Conservation (phyloP, 2,797 vertebrate species). For the Cottoperca gobio region DNA sequence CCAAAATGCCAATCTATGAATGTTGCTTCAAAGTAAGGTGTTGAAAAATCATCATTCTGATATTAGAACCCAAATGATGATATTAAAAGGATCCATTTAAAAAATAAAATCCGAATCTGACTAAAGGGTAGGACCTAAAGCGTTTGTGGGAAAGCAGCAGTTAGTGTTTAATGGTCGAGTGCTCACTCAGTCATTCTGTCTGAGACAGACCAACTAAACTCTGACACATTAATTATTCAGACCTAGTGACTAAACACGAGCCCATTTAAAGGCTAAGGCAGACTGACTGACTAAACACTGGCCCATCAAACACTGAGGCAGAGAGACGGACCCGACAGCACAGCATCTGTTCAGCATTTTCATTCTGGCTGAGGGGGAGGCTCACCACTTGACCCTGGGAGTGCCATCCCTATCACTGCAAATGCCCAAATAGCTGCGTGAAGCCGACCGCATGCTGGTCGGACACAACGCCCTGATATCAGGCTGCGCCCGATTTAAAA, state of each 20-base stretch:
- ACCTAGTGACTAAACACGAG: constrained; percentile 50
- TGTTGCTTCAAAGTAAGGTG: too few relatives aligned
- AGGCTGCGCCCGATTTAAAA: constrained; percentile 2
- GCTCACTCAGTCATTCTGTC: constrained; percentile 20
- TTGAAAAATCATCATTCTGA: too few relatives aligned
- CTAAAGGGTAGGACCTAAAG: not conserved
- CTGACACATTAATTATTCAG: constrained; percentile 62
- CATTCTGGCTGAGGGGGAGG: constrained; percentile 33
- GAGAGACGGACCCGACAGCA: constrained; percentile 63
- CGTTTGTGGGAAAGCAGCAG: constrained; percentile 18
- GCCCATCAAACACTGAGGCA: constrained; percentile 52
- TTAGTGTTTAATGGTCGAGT: constrained; percentile 24
- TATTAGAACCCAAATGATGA: not conserved
- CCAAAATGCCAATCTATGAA: too few relatives aligned
- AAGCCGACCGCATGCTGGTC: constrained; percentile 40
- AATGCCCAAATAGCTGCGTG: constrained; percentile 57
- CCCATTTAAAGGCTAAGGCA: constrained; percentile 45
- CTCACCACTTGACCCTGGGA: constrained; percentile 58
- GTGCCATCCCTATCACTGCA: constrained; percentile 29
- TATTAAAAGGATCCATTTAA: too few relatives aligned
- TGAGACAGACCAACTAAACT: constrained; percentile 47
- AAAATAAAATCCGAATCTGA: too few relatives aligned
- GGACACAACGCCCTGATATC: not conserved
- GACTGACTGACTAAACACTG: constrained; percentile 46
- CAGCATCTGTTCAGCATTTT: constrained; percentile 73